Base-by-base conservation (phyloP, 2,113 vertebrate species). In the Periophthalmus modestus region DNA sequence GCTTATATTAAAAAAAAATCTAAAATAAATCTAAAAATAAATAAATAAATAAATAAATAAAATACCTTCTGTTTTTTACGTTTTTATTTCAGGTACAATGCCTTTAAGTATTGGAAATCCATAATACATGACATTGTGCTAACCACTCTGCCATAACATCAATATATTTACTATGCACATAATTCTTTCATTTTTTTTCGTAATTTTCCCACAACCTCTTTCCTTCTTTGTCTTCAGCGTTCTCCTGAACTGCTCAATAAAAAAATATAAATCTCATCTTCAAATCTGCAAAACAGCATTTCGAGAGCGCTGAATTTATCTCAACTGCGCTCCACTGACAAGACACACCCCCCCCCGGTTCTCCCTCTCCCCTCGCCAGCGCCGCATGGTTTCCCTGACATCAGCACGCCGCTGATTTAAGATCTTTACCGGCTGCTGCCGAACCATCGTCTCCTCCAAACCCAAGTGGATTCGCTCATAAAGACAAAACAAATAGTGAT, bases 371-470 rank as follows among this genome's bases (percentile, higher is more conserved):
- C 54, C 34, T 72, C 75, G 66, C 79, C 83, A 71, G 48, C 67
- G 71, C 11, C 62, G 65, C 55, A 59, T n/a, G 59, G 71, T 73
- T 74, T 78, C 78, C 74, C 88, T 82, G 77, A 87, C 82, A 68
- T 88, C 75, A 73, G 85, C 79, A 43, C 69, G 81, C 6, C 3
- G 39, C 74, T 78, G 74, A 87, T 86, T 85, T 87, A 73, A 84
- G 73, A 75, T 84, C 71, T 84, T 81, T 80, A 69, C 79, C 48
- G 46, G 72, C 24, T 68, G 84, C 58, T n/a, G 18, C 1, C 39
- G 39, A 43, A 43, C 7, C 11, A 47, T 65, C 3, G 9, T 65
- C 58, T 84, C 73, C 65, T 28, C 28, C 28, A 36, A 68, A 81
- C 69, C 75, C 63, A 24, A 0, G 46, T 74, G 82, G 19, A 75